phyloP scores from a whole-genome alignment of 2,113 vertebrate species.

The Melanerpes aurifrons region DNA sequence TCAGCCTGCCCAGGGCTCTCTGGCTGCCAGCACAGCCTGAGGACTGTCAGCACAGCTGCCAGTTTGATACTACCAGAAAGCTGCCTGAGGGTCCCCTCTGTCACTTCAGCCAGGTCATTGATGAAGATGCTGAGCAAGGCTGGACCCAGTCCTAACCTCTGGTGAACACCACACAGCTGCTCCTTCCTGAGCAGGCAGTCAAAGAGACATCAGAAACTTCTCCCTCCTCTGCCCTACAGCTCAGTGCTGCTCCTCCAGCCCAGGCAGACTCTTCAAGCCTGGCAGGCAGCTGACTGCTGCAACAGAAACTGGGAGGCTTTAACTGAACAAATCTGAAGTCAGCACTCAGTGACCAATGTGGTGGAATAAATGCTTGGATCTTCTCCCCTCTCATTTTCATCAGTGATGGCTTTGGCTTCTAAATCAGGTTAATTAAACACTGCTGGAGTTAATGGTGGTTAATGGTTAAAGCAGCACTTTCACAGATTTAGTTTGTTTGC shows the following conservation, averaged over 20 bases:
- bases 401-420: constrained; percentile 52
- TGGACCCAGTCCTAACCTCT: too few species aligned
- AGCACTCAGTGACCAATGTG: constrained; percentile 26
- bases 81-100: too few species aligned
- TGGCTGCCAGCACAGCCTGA: too few species aligned
- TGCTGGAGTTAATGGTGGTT: constrained; percentile 54
- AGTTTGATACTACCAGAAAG: too few species aligned
- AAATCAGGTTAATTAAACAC: constrained; percentile 75
- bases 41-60: too few species aligned
- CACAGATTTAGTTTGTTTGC: not conserved
- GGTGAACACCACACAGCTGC: too few species aligned
- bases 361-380: constrained; percentile 58
- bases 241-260: not conserved
- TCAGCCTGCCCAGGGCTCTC: too few species aligned
- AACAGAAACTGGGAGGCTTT: not conserved
- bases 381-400: constrained; percentile 69
- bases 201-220: not conserved
- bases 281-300: not conserved
- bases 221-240: not conserved
- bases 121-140: too few species aligned
- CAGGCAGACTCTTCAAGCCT: not conserved
- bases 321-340: constrained; percentile 40
- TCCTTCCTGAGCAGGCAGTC: not conserved
- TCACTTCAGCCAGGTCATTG: too few species aligned
- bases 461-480: constrained; percentile 39